Base-by-base conservation (phyloP, 2,113 vertebrate genomes). In the Petaurus breviceps region DNA sequence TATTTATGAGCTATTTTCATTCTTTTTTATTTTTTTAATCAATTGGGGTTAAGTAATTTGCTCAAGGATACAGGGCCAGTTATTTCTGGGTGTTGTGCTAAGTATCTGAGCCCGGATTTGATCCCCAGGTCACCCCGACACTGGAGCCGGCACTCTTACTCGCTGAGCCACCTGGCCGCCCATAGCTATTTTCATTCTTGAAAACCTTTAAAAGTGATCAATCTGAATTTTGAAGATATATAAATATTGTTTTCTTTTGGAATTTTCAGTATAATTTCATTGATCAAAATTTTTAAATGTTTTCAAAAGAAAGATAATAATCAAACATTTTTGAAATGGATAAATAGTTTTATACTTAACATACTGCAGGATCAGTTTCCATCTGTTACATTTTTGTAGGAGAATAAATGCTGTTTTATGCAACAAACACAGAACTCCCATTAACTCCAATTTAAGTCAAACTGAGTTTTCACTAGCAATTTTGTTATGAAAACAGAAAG, bases 391-490 rank as follows among this genome's bases (percentile, higher is more conserved):
- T n/a, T n/a, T 3, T 37, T 3, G n/a, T 77, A n/a, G 68, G 14
- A 77, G 14, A 94, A 92, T 11, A 92, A 84, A 91, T 89, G 14
- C 7, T 89, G 52, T 47, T 51, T 97, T 97, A 97, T 91, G 10
- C 95, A 97, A 97, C 55, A 92, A 96, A 96, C 46, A 77, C 22
- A 95, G 93, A 97, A 93, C 11, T 96, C 94, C 91, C 84, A 98
- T 97, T 97, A 98, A 91, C 51, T 97, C 91, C 96, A 97, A 97
- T 98, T 97, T 96, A 96, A 96, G 94, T 98, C 97, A 98, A 97
- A 97, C 77, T 97, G 97, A 97, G 94, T 84, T 92, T 96, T 97
- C 94, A 95, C 93, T 68, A 96, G 55, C 84, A 94, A 96, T 97
- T 77, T 96, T 98, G 53, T 90, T 96, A 94, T 50, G 31, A 95